Evolutionary conservation across 2,888 invertebrate species (phyloP).

Genomic region (Rhogogaster chlorosoma): DNA sequence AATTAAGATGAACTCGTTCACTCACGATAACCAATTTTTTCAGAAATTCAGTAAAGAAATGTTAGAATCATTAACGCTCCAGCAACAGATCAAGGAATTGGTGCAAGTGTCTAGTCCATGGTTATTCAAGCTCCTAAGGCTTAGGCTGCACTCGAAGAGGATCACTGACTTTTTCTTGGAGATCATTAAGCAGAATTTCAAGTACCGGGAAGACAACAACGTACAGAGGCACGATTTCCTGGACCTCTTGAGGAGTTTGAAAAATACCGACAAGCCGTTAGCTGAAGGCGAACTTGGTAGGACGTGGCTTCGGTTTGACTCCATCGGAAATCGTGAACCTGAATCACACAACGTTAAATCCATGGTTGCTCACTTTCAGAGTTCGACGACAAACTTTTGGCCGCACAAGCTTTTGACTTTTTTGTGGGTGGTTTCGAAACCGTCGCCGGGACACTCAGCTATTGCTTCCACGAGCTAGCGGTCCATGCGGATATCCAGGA

Average conservation of each 20-base stretch:
- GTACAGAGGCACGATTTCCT: background rate
- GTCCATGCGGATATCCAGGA: constrained; percentile 29
- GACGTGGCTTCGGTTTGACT: background rate
- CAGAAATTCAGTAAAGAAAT: constrained; percentile 56
- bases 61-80: background rate
- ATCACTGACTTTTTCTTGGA: background rate
- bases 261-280: background rate
- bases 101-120: background rate
- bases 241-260: no score
- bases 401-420: no score
- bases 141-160: background rate
- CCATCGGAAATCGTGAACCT: background rate
- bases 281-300: background rate
- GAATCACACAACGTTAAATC: background rate
- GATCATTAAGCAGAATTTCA: background rate
- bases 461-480: constrained; percentile 32
- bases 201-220: constrained; percentile 4
- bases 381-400: no score
- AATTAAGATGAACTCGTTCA: constrained; percentile 77
- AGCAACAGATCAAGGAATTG: background rate
- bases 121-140: background rate
- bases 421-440: no score
- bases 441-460: background rate
- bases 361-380: no score
- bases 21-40: constrained; percentile 75